Conservation (phyloP, 2,113 vertebrate species). For the Syrmaticus mikado region DNA sequence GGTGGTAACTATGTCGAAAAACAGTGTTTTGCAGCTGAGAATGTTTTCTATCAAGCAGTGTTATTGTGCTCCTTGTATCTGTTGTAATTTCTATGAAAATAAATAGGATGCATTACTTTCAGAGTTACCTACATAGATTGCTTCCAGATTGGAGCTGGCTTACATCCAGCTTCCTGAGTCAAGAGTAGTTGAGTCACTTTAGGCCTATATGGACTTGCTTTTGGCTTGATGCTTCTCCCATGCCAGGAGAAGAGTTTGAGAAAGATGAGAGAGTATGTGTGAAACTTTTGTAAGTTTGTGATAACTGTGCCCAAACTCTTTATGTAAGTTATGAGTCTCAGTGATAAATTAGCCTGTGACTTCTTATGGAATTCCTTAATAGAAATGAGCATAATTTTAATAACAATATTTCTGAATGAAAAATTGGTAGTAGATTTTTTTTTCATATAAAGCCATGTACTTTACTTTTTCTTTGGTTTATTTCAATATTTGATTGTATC, state of each 20-base stretch:
- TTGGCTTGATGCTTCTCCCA: background rate
- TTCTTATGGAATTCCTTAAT: background rate
- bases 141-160: conserved; percentile 32
- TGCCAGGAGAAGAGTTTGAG: background rate
- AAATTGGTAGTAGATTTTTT: background rate
- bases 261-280: background rate
- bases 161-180: background rate
- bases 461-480: background rate
- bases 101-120: background rate
- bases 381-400: background rate
- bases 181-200: background rate
- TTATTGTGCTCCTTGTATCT: background rate
- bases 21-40: background rate
- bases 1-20: background rate
- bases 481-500: background rate
- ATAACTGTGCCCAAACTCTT: background rate
- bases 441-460: background rate
- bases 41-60: background rate
- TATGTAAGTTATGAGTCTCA: background rate
- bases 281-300: background rate
- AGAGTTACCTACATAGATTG: background rate
- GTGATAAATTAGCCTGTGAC: background rate
- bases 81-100: background rate
- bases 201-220: background rate
- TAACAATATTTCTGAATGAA: background rate